Base-by-base conservation (phyloP, 37 sponge, comb jelly and placozoan genomes). In the Oscarella lobularis region DNA sequence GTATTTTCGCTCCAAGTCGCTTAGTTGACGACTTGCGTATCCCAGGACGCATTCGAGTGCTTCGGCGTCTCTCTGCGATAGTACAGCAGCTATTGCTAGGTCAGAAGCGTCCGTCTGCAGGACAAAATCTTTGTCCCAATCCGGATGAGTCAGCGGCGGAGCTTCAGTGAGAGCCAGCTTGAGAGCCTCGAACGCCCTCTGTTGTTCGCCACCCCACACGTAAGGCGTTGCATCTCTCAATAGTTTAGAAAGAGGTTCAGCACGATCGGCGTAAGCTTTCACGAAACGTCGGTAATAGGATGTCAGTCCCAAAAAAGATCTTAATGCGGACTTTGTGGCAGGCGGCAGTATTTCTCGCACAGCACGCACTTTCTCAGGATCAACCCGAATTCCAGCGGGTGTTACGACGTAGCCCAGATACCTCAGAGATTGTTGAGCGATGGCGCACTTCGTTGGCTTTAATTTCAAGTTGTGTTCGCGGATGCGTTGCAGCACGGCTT, bases 61-160 rank as follows among this genome's bases (percentile, higher is more conserved):
- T 29, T 66, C 82, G 31, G 67, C 41, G 41, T 38, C 29, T 37
- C 27, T 38, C 35, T 77, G 83, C 14, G 83, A 83, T 32, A 83
- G 67, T 1, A 83, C 83, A 33, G 75, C 83, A 2, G 69, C 83
- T 35, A 83, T 54, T 27, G 41, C 83, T 3, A 35, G 27, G 1
- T 36, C 65, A 78, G 78, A 76, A 38, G 70, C 76, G 75, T 81
- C 82, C 36, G 76, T 67, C 36, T 74, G 76, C 5, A 81, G 76
- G 9, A 73, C 37, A 31, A 83, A 83, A 20, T 39, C 32, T 48
- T 37, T 36, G 31, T 2, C 35, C 6, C 6, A 71, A 29, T 77
- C 75, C 2, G 83, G 83, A 35, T 41, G 74, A n/a, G 74, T 67
- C 66, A 82, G 73, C 3, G 77, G 67, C 2, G 83, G 83, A 35